Conservation (phyloP, 2,113 vertebrate species). For the Gavialis gangeticus region DNA sequence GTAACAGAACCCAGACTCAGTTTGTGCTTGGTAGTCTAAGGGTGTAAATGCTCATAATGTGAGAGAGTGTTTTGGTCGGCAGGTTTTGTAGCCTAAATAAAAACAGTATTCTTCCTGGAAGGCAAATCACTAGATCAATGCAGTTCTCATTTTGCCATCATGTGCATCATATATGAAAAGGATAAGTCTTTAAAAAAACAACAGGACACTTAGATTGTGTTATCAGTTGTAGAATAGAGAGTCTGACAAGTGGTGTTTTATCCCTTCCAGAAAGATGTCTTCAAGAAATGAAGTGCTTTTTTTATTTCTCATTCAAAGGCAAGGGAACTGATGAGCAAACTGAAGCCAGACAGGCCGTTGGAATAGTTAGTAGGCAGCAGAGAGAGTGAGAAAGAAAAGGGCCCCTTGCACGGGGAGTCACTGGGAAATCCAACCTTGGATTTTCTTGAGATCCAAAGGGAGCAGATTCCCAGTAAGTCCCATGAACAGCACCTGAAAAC, state of each 20-base stretch:
- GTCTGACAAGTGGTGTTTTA: slow-evolving; percentile 18
- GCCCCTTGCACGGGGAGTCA: not conserved
- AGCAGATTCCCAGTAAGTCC: not conserved
- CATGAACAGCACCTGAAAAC: not conserved
- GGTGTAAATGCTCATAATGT: not conserved
- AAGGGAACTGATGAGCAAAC: slow-evolving; percentile 43
- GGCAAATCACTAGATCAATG: slow-evolving; percentile 25
- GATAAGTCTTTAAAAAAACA: not conserved
- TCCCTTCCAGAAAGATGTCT: slow-evolving; percentile 16
- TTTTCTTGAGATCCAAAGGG: not conserved
- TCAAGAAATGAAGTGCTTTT: not conserved
- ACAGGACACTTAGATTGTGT: fast-evolving
- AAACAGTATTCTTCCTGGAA: not conserved
- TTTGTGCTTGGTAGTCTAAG: not conserved
- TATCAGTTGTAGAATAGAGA: not conserved
- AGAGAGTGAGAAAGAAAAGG: not conserved
- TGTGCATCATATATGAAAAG: not conserved
- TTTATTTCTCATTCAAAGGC: slow-evolving; percentile 17
- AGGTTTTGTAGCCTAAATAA: not conserved
- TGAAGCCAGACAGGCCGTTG: not conserved
- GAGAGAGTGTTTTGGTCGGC: not conserved
- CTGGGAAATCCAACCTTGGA: not conserved
- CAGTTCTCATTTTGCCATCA: not conserved
- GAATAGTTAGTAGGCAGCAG: slow-evolving; percentile 9
- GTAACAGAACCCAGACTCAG: not conserved